These are phyloP conservation scores for Agonopterix subpropinquella DNA, from an alignment of 2,888 invertebrate genomes.

Conservation along the genomic window DNA sequence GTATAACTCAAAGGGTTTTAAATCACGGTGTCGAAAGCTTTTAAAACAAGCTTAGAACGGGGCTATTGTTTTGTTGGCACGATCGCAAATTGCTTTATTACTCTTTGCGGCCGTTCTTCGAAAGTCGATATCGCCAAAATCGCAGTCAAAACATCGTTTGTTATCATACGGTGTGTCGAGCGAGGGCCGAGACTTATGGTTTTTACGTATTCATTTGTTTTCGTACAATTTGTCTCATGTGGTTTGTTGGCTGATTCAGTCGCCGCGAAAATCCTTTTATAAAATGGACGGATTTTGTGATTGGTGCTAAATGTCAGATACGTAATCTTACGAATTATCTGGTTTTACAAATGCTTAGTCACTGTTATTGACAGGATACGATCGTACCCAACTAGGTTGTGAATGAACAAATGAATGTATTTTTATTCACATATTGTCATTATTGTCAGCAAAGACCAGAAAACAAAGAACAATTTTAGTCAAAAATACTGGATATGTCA, in stretches of 20 bases:
- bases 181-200: slow-evolving; percentile 4
- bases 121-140: slow-evolving; percentile 67
- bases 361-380: too few relatives aligned
- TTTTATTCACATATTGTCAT: too few relatives aligned
- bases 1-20: slow-evolving; percentile 72
- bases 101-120: slow-evolving; percentile 50
- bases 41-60: slow-evolving; percentile 71
- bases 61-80: slow-evolving; percentile 69
- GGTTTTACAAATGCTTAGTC: too few relatives aligned
- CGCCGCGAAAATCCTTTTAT: not conserved
- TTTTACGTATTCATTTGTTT: not conserved
- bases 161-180: slow-evolving; percentile 39
- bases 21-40: slow-evolving; percentile 73
- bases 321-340: too few relatives aligned
- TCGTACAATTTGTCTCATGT: not conserved
- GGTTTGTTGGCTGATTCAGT: not conserved
- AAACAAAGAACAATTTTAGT: too few relatives aligned
- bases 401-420: too few relatives aligned
- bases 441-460: too few relatives aligned
- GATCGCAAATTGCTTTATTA: slow-evolving; percentile 73
- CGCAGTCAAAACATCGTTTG: slow-evolving; percentile 66
- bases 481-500: too few relatives aligned
- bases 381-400: too few relatives aligned
- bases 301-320: too few relatives aligned
- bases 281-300: too few relatives aligned